These are phyloP conservation scores for Spheniscus mendiculus DNA, from an alignment of 2,113 vertebrate genomes.

Conservation along the genomic window DNA sequence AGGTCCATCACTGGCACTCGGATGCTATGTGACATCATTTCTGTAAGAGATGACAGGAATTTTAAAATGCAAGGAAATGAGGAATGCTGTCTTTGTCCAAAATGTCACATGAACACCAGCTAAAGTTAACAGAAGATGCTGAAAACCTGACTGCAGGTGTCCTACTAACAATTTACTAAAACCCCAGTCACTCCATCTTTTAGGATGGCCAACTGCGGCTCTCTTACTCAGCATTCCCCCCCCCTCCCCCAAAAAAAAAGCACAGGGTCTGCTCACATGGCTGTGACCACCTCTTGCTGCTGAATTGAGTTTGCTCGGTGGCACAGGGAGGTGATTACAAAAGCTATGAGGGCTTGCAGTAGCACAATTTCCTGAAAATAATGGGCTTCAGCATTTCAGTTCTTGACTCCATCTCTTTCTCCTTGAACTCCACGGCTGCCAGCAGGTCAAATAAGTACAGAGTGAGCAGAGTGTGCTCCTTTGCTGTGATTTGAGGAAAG, in stretches of 20 bases:
- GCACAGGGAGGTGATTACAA: background rate
- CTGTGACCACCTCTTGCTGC: background rate
- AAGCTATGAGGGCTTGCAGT: background rate
- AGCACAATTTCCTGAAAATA: background rate
- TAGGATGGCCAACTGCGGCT: background rate
- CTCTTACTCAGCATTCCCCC: background rate
- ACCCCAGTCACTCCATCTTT: background rate
- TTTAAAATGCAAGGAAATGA: background rate
- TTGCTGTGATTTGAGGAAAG: background rate
- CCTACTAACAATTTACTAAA: background rate
- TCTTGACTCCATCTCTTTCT: background rate
- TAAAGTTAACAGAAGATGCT: background rate
- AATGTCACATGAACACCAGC: background rate
- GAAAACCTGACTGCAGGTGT: background rate
- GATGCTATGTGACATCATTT: background rate
- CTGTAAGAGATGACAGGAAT: background rate
- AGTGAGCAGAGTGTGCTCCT: background rate
- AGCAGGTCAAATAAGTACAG: background rate
- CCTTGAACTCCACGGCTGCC: background rate
- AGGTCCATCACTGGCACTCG: accelerated
- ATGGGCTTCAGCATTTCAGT: background rate
- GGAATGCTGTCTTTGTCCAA: background rate
- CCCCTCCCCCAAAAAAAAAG: too few relatives aligned
- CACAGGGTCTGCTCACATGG: accelerated
- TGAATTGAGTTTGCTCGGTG: background rate